phyloP scores from a whole-genome alignment of 1,140 invertebrate genomes.

The Drosophila repleta region DNA sequence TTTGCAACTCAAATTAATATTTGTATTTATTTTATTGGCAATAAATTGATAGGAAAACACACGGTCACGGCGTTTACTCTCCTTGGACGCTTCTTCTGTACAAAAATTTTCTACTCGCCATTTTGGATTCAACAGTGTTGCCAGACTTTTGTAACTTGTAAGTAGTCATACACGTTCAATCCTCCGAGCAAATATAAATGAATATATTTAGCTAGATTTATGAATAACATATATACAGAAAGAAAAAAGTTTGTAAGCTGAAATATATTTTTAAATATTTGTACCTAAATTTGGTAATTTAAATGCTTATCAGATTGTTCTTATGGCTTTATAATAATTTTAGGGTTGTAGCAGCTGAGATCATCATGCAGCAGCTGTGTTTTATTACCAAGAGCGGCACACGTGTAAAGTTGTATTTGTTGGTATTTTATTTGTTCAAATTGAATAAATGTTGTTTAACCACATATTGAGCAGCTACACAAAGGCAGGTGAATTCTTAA shows the following conservation, averaged over 20 bases:
- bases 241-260: not conserved
- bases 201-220: not conserved
- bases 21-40: conserved; percentile 51
- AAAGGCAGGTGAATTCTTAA: conserved; percentile 74
- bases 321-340: not conserved
- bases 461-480: conserved; percentile 32
- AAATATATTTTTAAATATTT: not conserved
- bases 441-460: conserved; percentile 50
- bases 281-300: not conserved
- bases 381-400: conserved; percentile 16
- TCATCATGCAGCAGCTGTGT: conserved; percentile 43
- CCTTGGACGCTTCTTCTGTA: conserved; percentile 69
- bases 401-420: conserved; percentile 48
- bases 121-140: conserved; percentile 61
- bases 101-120: conserved; percentile 68
- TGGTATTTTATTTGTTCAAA: conserved; percentile 8
- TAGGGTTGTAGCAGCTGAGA: conserved; percentile 12
- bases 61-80: conserved; percentile 73
- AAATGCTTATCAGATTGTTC: not conserved
- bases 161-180: conserved; percentile 26
- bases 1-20: conserved; percentile 52
- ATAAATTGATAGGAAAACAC: conserved; percentile 62
- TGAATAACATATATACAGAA: too few relatives aligned
- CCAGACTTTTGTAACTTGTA: conserved; percentile 12
- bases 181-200: not conserved